Evolutionary conservation across 2,888 invertebrate species (phyloP), one percentile per base, ranked within the genome.

Genomic region (Leptogaster cylindrica): DNA sequence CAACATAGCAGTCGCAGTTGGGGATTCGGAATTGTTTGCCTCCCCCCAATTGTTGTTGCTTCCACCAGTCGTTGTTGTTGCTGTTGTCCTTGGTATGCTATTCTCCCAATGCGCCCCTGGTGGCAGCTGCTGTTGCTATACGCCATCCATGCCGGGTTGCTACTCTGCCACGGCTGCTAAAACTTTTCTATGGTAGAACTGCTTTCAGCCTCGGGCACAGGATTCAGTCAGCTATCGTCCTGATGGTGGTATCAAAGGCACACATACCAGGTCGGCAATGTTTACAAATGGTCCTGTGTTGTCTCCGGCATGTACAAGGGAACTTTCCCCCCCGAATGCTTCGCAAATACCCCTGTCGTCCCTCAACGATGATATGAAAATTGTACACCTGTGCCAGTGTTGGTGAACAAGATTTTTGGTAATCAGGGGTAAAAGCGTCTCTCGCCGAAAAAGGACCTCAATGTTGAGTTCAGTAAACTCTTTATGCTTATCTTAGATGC

Each of bases 91-190:
- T 12, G 44, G 25, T n/a, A n/a, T n/a, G n/a, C n/a, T n/a, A n/a
- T n/a, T n/a, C 23, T 58, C 25, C 58, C 14, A 16, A 44, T 27
- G 44, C n/a, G 5, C 61, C 44, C 18, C 28, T 44, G 61, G 28
- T 66, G 33, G 31, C 31, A 64, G 18, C 46, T 55, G 55, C 67
- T 64, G 67, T 50, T 44, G 66, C 33, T 58, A 55, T 55, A 55
- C 36, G 39, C 55, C 39, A 55, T 36, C 39, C 23, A 10, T n/a
- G 55, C 20, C 20, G 12, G 16, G 36, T 28, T 31, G 52, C 52
- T 41, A 41, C 41, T 31, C 50, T 65, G 46, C 23, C 39, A 44
- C 55, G 48, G 48, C 33, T 44, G 44, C 44, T 61, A 27, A 27
- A 61, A 28, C 44, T 7, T 44, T 27, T 25, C 61, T 41, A 27